Evolutionary conservation across 1,140 invertebrate genomes (phyloP), one percentile per base, ranked within the genome.

Genomic region (Drosophila albomicans): DNA sequence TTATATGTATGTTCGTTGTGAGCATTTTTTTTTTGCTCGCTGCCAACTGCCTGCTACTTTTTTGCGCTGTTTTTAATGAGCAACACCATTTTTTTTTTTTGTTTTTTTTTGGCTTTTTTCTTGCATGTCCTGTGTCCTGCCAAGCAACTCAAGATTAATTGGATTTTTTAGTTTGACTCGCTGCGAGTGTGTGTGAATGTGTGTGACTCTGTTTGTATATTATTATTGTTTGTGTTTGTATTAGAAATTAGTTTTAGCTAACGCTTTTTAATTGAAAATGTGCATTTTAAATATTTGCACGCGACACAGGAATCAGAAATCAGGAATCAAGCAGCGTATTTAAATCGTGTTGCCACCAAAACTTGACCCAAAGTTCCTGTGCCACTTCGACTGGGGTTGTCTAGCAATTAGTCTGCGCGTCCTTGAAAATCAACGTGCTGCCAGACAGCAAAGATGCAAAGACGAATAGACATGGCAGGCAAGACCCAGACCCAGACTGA

Each of bases 341-440:
- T 51, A 65, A 64, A 59, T 46, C 66, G 57, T 25, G 20, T 46
- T 62, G 41, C 68, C 63, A 25, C 28, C 48, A 59, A 57, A 59
- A 63, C 41, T 71, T 76, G 82, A 81, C 80, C 79, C 79, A 79
- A 87, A 75, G 76, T 76, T 70, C 41, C 65, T 66, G 62, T 66
- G 75, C 67, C 66, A 81, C 62, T 56, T 71, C 11, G 30, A 78
- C 66, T 70, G 15, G 20, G 69, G 61, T 68, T 74, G 82, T 85
- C 79, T 78, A 82, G 65, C 61, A 82, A 59, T 82, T 82, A 78
- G 75, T 75, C 74, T 61, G 76, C 69, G 82, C 59, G 85, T 90
- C 85, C 85, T 89, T 89, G 85, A 89, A 89, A 89, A 85, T 89
- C 75, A 84, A 65, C 77, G 75, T 78, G 79, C 73, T 63, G 76